Evolutionary conservation across 2,888 invertebrate species (phyloP), one percentile per base, ranked within the genome.

Genomic region (Zaprionus bogoriensis): DNA sequence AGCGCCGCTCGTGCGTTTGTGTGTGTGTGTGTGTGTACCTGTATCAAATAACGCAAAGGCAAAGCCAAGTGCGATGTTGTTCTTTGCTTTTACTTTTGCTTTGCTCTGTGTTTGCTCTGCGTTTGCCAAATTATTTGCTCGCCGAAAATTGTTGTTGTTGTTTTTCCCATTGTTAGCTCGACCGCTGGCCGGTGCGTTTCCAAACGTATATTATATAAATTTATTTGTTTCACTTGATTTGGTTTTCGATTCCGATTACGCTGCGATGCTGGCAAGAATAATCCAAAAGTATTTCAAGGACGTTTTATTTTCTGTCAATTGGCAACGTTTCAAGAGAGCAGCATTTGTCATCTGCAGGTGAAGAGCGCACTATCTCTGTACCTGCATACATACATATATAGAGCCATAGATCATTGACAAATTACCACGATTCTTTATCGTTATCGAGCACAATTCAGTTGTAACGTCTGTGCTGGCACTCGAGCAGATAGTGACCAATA

Each of bases 241-340:
- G 39, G 10, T 28, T 45, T 70, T 54, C 53, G 54, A 63, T 71
- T 52, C n/a, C n/a, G n/a, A n/a, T n/a, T n/a, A n/a, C n/a, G 53
- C 42, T 67, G 25, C 44, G 28, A 3, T 36, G n/a, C 20, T 54
- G 17, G 51, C 48, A 41, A 62, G 54, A 52, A 10, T n/a, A n/a
- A n/a, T n/a, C 39, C 27, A 41, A 83, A 84, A 83, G 65, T 80
- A 77, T 84, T 80, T 83, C 81, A 81, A 81, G 81, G 81, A 81
- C 83, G 75, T 64, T 75, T 48, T 28, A 7, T 38, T 50, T 36
- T 23, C 45, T 54, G 69, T 60, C 59, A 77, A 46, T 86, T 82
- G 81, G 81, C 81, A 86, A 4, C 28, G 23, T 28, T 55, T 86
- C 87, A 83, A 82, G 22, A 67, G 61, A 48, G 32, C 47, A 41